Percentiles rank a stretch among this genome's conserved stretches.
These are phyloP conservation scores for Cabera pusaria DNA, from an alignment of 2,888 invertebrate genomes.

Conservation along the genomic window DNA sequence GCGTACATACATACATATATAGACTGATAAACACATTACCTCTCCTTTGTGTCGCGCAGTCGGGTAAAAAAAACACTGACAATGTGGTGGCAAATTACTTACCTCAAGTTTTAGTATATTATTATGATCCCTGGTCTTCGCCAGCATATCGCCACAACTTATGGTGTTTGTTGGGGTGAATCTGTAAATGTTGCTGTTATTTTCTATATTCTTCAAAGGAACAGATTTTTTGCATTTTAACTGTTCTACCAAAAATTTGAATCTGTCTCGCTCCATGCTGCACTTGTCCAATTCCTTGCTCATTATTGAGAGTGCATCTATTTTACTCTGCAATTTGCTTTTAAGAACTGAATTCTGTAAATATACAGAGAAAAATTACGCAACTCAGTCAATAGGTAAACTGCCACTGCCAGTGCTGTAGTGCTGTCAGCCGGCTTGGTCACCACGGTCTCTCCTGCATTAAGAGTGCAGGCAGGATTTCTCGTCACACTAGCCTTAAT, in stretches of 20 bases:
- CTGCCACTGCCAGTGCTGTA: too few species aligned
- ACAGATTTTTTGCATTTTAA: slow-evolving; percentile 78
- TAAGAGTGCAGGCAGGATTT: too few species aligned
- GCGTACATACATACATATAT: too few species aligned
- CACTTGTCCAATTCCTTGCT: slow-evolving; percentile 90
- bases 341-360: slow-evolving; percentile 85
- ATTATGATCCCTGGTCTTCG: slow-evolving; percentile 84
- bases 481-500: too few species aligned
- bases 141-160: slow-evolving; percentile 82
- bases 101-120: slow-evolving; percentile 81
- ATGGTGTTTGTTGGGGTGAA: slow-evolving; percentile 69
- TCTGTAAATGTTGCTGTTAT: slow-evolving; percentile 47
- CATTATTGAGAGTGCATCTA: slow-evolving; percentile 91
- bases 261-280: slow-evolving; percentile 90
- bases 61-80: slow-evolving; percentile 1
- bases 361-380: too few species aligned
- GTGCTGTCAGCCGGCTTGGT: too few species aligned
- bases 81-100: slow-evolving; percentile 16
- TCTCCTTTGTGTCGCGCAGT: too few species aligned
- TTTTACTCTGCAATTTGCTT: slow-evolving; percentile 91
- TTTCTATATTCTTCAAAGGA: slow-evolving; percentile 42
- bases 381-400: too few species aligned
- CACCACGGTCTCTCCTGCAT: too few species aligned
- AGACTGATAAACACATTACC: too few species aligned
- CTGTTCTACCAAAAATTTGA: slow-evolving; percentile 91